A percentile compares a stretch with the other conserved stretches of the same genome.
These are phyloP conservation scores for Siniperca knerii DNA, from an alignment of 2,113 vertebrate genomes.

Conservation along the genomic window DNA sequence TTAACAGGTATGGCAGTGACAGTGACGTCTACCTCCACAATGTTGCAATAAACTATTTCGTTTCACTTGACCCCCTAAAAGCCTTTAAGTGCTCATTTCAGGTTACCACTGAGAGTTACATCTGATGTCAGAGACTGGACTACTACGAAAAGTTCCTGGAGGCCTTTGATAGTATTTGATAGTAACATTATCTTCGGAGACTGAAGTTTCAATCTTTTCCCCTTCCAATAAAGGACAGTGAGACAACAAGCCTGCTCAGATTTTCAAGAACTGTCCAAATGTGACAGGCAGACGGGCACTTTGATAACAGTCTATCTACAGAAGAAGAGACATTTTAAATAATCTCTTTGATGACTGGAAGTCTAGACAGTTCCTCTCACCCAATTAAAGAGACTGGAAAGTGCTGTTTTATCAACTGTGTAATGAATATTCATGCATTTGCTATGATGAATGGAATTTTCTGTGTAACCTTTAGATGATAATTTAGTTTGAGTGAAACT, in stretches of 20 bases:
- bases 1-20: neutral
- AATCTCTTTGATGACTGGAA: constrained; percentile 36
- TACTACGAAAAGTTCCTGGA: neutral
- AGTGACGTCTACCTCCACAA: neutral
- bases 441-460: constrained; percentile 18
- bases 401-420: constrained; percentile 35
- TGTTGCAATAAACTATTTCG: neutral
- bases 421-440: constrained; percentile 47
- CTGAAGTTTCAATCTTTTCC: constrained; percentile 4
- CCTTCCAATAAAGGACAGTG: neutral
- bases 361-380: constrained; percentile 36
- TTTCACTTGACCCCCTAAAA: neutral
- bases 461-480: constrained; percentile 19
- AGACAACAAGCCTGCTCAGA: constrained; percentile 12
- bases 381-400: constrained; percentile 32
- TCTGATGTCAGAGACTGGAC: neutral
- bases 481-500: constrained; percentile 26
- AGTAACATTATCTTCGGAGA: neutral
- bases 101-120: neutral
- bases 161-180: neutral
- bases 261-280: constrained; percentile 32
- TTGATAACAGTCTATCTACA: constrained; percentile 15
- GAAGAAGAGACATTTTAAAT: constrained; percentile 24
- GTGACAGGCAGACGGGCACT: constrained; percentile 11
- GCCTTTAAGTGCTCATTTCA: neutral